Evolutionary conservation across 2,888 invertebrate genomes (phyloP).

Genomic region (Cryptocephalus moraei): DNA sequence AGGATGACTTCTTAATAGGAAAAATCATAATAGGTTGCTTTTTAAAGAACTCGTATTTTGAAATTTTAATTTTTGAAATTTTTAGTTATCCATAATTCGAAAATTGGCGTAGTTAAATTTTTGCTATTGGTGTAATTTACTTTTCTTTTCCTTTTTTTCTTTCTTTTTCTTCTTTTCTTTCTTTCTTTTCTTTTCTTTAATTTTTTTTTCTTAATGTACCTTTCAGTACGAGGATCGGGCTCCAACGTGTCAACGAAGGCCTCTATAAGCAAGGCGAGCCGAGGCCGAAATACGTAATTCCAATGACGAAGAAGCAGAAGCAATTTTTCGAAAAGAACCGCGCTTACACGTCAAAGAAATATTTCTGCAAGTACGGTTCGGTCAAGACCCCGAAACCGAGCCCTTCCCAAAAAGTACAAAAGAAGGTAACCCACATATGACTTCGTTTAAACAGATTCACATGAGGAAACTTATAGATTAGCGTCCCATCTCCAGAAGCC

Average conservation of each 20-base stretch:
- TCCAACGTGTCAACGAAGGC: conserved; percentile 11
- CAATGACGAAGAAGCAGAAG: conserved; percentile 19
- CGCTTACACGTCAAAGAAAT: conserved; percentile 17
- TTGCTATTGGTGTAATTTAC: too few species aligned
- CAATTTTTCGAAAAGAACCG: conserved; percentile 17
- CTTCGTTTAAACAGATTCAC: background rate
- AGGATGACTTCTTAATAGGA: too few species aligned
- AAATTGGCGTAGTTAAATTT: too few species aligned
- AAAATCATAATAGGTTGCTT: too few species aligned
- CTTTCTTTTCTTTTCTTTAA: too few species aligned
- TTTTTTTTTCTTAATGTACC: too few species aligned
- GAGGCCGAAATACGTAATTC: conserved; percentile 19
- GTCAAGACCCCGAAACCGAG: conserved; percentile 25
- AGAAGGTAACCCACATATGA: conserved; percentile 12
- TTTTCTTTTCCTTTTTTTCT: too few species aligned
- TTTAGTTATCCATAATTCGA: too few species aligned
- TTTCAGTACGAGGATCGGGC: conserved; percentile 16
- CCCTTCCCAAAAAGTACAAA: conserved; percentile 13
- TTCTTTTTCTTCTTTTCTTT: too few species aligned
- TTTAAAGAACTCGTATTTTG: too few species aligned
- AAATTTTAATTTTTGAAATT: too few species aligned
- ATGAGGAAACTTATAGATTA: conserved; percentile 17
- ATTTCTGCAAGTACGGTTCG: conserved; percentile 27
- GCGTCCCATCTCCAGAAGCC: conserved; percentile 30
- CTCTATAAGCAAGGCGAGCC: conserved; percentile 8